Base-by-base conservation (phyloP, 2,888 invertebrate genomes). In the Sinentomon sp. region DNA sequence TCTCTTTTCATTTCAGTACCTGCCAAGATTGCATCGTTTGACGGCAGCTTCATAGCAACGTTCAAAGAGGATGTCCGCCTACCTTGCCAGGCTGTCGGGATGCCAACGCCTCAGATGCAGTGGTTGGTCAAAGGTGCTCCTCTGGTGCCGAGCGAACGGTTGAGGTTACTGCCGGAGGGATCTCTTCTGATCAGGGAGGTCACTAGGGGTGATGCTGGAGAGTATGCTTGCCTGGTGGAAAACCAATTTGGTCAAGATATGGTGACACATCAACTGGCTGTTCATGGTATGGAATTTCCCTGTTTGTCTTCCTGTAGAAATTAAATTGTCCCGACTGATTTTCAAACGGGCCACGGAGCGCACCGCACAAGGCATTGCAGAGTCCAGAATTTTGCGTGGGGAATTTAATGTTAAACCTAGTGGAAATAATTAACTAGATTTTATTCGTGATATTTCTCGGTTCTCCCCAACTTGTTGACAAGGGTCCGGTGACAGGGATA, bases 21-120 rank as follows among this genome's bases (percentile, higher is more conserved):
- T 28, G 87, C 87, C 2, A 78, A 78, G 53, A 85, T 87, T 45
- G 83, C 85, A 27, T 85, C 85, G 2, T 89, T 89, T 54, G 83
- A 87, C 49, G 77, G 78, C 50, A 71, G 73, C n/a, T 77, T 85
- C 52, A 75, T 77, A 38, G 78, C 80, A 9, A 82, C 77, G 1
- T 82, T 78, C 56, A 78, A 80, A 55, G 78, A 82, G 57, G 78
- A 82, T 46, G 76, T 85, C 2, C 78, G 76, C 45, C 57, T 89
- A 47, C 83, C 83, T 0, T 89, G 89, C 47, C 61, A 80, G 17
- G 77, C 83, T 32, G 85, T 89, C 25, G 89, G 89, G 12, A 70
- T 80, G 19, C 87, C 87, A 12, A 68, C 72, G 29, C 87, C 87
- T 1, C 72, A 74, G 45, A 76, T 85, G 34, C 64, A 71, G 25